Evolutionary conservation across 2,797 vertebrate species (phyloP), one percentile per base, ranked within the genome.

Genomic region (Tangara arthus): DNA sequence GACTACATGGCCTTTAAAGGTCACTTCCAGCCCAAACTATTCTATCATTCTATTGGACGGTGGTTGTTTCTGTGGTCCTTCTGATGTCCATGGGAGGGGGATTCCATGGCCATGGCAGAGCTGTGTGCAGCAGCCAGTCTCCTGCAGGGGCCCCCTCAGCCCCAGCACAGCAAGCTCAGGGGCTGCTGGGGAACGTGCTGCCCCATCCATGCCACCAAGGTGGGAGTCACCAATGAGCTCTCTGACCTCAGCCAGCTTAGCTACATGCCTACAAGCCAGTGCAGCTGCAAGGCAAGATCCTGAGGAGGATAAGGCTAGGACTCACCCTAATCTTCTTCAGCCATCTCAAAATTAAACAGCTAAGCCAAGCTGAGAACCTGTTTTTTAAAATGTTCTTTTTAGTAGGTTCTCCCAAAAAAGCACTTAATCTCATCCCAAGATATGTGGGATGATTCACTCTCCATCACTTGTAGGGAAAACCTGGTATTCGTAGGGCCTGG

Each of bases 121-220:
- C 63, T 65, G 37, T 12, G 6, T 1, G 0, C 23, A 64, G 53
- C 17, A 39, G 53, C 27, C 65, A 71, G 14, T 27, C 24, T 89
- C 35, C 53, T 42, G 19, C 39, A 75, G 9, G 15, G 27, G 3
- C 20, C 32, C 14, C 23, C 55, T 83, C 41, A 81, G 34, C 41
- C 65, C 21, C 4, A 6, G 50, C 63, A 37, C 22, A 41, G 28
- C 0, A 0, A 78, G n/a, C 37, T 72, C 69, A 49, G 18, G 39
- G 10, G 10, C 60, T 52, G 21, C 41, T 5, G 2, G 10, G 11
- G 39, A 82, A 22, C 0, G 0, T 32, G 59, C 60, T 87, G 63
- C 32, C 27, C 44, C 14, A 24, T 47, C 55, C 28, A 8, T 69
- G 28, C 20, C 68, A 66, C 32, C 32, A 22, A 60, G 68, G 27